A percentile compares a stretch with the other conserved stretches of the same genome.
phyloP scores from a whole-genome alignment of 2,888 invertebrate genomes.

The Gymnocheta viridis region DNA sequence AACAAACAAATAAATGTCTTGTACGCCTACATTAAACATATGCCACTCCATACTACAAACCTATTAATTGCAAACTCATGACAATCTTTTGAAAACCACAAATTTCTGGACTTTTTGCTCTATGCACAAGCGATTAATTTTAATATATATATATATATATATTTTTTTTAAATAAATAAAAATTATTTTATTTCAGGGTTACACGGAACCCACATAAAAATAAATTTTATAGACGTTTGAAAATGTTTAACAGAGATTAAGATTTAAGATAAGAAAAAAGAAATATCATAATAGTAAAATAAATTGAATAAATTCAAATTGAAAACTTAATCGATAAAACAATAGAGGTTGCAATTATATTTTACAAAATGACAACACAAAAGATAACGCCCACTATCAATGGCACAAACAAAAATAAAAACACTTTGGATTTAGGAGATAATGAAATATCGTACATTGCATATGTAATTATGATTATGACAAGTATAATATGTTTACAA shows the following conservation, averaged over 20 bases:
- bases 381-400: constrained; percentile 33
- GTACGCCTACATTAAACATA: constrained; percentile 29
- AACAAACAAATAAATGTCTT: constrained; percentile 30
- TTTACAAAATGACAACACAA: background rate
- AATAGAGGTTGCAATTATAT: background rate
- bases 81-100: constrained; percentile 21
- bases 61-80: constrained; percentile 18
- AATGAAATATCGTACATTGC: background rate
- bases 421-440: background rate
- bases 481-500: constrained; percentile 11
- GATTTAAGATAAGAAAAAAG: background rate
- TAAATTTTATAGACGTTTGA: background rate
- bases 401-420: background rate
- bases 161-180: background rate
- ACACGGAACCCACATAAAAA: constrained; percentile 1
- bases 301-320: constrained; percentile 17
- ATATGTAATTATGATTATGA: constrained; percentile 42
- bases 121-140: constrained; percentile 29
- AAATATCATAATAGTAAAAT: background rate
- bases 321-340: constrained; percentile 8
- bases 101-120: constrained; percentile 23
- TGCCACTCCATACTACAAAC: background rate
- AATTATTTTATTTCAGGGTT: constrained; percentile 46
- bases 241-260: background rate
- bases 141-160: background rate